phyloP scores from a whole-genome alignment of 92 coral and sea anemone species.

The Umimayanthus kanabou region DNA sequence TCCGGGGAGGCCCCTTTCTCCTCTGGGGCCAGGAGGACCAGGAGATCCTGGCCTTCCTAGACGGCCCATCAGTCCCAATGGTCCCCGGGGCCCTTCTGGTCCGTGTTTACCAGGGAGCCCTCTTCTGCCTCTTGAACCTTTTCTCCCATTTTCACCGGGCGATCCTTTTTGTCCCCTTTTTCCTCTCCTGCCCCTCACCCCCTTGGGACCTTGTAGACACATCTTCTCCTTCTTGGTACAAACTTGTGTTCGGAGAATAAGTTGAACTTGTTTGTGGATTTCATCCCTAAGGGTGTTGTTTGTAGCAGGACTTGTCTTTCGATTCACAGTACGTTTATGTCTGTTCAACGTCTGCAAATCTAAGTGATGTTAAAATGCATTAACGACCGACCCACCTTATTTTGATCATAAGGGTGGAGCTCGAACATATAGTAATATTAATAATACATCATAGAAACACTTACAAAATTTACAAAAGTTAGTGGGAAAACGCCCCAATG shows the following conservation, averaged over 20 bases:
- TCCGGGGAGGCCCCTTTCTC: constrained; percentile 64
- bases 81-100: constrained; percentile 53
- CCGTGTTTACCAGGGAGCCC: constrained; percentile 51
- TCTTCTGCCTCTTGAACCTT: constrained; percentile 45
- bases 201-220: constrained; percentile 44
- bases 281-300: background rate
- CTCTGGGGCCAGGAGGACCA: constrained; percentile 64
- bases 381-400: too few relatives aligned
- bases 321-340: background rate
- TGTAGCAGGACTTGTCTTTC: background rate
- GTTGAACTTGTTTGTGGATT: background rate
- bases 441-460: too few relatives aligned
- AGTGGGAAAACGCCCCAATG: too few relatives aligned
- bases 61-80: constrained; percentile 40
- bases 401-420: too few relatives aligned
- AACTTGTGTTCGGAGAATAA: constrained; percentile 24
- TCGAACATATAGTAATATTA: too few relatives aligned
- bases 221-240: constrained; percentile 27
- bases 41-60: constrained; percentile 36
- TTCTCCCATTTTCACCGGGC: constrained; percentile 13
- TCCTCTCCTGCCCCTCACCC: constrained; percentile 47
- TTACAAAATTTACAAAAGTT: too few relatives aligned
- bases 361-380: too few relatives aligned
- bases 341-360: background rate
- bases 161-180: constrained; percentile 32